Base-by-base conservation (phyloP, 1,140 invertebrate species). In the Eupristina koningsbergeri region DNA sequence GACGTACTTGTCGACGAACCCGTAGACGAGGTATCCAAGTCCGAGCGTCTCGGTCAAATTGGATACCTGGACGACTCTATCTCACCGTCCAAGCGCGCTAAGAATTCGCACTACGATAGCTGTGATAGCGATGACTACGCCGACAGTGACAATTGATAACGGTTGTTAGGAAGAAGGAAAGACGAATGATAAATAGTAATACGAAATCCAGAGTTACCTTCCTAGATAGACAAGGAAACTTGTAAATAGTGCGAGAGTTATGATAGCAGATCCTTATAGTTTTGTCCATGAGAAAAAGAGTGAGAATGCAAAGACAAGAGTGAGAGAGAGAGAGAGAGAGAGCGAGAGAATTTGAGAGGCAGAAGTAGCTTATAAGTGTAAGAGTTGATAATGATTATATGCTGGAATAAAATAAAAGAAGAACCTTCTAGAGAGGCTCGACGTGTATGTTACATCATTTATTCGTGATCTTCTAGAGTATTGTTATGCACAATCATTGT, bases 91-190 rank as follows among this genome's bases (percentile, higher is more conserved):
- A 88, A 86, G 78, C 85, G 87, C 47, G 83, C 85, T 63, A 89
- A 89, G 80, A 86, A 85, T 78, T 86, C 87, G 50, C 89, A 90
- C 80, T 92, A 91, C 64, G 90, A 92, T 83, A 92, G 90, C 76
- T 90, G 89, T 64, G 91, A 93, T 81, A 93, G 91, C 86, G 92
- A 92, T 53, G 92, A 93, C 87, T 92, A 92, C 50, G 92, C 91
- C 9, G 91, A 92, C 45, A 93, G 91, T 87, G 92, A 93, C 85
- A 90, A 92, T 86, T 92, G 84, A 90, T n/a, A 29, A 22, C 19
- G 0, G 3, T 76, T 50, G 29, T 34, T 58, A 36, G 22, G 41
- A 50, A 47, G 9, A 53, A 41, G 22, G 31, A 3, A 47, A 67
- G 19, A 80, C 29, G 36, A 34, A 80, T 31, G 29, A 69, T 34